These are phyloP conservation scores for Tachysurus vachellii DNA, from an alignment of 2,113 vertebrate species.

Conservation along the genomic window DNA sequence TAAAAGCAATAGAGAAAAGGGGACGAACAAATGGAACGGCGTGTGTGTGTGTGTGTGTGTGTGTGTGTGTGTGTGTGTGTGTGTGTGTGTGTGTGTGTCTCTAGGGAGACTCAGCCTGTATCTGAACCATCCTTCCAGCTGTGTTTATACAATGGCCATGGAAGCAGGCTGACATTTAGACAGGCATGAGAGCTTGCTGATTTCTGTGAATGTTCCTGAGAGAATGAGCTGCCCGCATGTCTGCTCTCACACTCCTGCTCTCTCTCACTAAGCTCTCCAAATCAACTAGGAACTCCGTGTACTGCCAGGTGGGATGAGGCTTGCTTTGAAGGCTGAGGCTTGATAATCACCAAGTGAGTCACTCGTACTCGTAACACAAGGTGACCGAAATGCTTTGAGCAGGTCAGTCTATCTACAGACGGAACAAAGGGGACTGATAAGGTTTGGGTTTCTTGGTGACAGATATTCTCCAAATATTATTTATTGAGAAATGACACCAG, in stretches of 20 bases:
- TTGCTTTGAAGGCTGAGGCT: neutral
- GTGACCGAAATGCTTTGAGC: neutral
- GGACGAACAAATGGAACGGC: slow-evolving; percentile 29
- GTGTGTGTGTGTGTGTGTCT: neutral
- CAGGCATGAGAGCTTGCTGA: slow-evolving; percentile 52
- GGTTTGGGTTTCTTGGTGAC: neutral
- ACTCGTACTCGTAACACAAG: neutral
- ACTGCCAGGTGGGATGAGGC: slow-evolving; percentile 7
- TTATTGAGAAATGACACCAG: neutral
- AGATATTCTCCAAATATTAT: neutral
- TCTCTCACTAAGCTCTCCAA: neutral
- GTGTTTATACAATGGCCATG: slow-evolving; percentile 53
- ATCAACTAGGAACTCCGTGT: neutral
- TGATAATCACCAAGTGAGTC: neutral
- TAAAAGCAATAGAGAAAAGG: neutral
- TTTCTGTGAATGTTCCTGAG: slow-evolving; percentile 46
- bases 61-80: neutral
- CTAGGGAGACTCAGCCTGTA: slow-evolving; percentile 11
- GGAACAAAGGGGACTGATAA: neutral
- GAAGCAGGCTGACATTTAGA: slow-evolving; percentile 60
- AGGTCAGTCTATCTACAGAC: neutral
- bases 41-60: neutral
- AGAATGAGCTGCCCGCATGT: slow-evolving; percentile 18
- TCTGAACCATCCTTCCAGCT: slow-evolving; percentile 43
- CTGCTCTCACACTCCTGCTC: neutral